These are phyloP conservation scores for Scaptomyza pallida DNA, from an alignment of 1,140 invertebrate species.

Conservation along the genomic window DNA sequence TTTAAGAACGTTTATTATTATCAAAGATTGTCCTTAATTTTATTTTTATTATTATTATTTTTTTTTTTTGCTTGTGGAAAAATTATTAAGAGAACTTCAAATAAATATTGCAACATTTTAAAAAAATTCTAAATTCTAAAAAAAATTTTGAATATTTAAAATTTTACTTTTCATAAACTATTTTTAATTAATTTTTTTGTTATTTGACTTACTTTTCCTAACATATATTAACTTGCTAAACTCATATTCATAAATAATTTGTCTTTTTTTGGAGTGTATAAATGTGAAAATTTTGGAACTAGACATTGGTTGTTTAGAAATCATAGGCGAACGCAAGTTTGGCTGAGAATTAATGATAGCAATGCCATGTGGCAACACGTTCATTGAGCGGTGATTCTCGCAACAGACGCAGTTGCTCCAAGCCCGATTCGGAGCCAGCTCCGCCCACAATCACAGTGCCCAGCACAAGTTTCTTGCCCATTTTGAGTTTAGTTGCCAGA, in stretches of 20 bases:
- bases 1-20: no score
- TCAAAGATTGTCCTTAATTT: no score
- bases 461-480: constrained; percentile 86
- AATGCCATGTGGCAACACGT: constrained; percentile 72
- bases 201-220: no score
- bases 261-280: not conserved
- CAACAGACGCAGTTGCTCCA: constrained; percentile 60
- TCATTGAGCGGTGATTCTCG: constrained; percentile 57
- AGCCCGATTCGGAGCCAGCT: constrained; percentile 41
- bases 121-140: no score
- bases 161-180: no score
- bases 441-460: constrained; percentile 67
- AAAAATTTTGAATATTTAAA: no score
- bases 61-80: no score
- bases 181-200: no score
- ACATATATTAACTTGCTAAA: not conserved
- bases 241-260: not conserved
- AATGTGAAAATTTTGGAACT: constrained; percentile 8
- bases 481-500: constrained; percentile 75
- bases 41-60: no score
- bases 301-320: constrained; percentile 10
- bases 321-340: constrained; percentile 28
- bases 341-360: constrained; percentile 48
- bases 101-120: no score
- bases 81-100: no score